Evolutionary conservation across 2,797 vertebrate genomes (phyloP).

Genomic region (Chloroceryle inda): DNA sequence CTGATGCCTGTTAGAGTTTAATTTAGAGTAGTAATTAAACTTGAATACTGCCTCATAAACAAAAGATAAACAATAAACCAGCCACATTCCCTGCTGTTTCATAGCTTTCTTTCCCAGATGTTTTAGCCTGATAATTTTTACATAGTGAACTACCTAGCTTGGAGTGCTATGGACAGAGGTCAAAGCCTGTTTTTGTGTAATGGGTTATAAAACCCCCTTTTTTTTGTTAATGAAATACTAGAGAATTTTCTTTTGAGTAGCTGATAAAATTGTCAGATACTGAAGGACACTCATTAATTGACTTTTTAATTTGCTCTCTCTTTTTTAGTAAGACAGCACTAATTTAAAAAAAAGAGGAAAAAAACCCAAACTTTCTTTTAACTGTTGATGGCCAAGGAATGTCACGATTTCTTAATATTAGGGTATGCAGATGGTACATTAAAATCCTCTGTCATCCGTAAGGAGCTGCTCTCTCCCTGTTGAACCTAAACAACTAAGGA

Average conservation of each 20-base stretch:
- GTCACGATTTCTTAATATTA: background rate
- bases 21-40: conserved; percentile 99
- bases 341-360: background rate
- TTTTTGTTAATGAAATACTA: background rate
- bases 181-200: conserved; percentile 62
- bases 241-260: background rate
- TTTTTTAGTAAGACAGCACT: background rate
- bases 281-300: conserved; percentile 13
- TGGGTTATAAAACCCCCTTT: conserved; percentile 26
- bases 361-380: background rate
- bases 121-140: conserved; percentile 95
- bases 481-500: conserved; percentile 37
- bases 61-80: conserved; percentile 99
- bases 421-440: background rate
- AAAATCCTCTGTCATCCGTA: background rate
- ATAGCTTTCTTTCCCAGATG: conserved; percentile 96
- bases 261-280: conserved; percentile 20
- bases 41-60: conserved; percentile 99
- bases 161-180: conserved; percentile 83
- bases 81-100: conserved; percentile 95
- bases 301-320: conserved; percentile 19
- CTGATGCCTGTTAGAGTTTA: conserved; percentile 98
- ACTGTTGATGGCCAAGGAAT: background rate
- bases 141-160: conserved; percentile 86
- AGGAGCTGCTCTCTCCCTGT: background rate